Percentiles rank a stretch among this genome's conserved stretches.
Conservation (phyloP, 1,140 invertebrate species). For the Achatina immaculata region DNA sequence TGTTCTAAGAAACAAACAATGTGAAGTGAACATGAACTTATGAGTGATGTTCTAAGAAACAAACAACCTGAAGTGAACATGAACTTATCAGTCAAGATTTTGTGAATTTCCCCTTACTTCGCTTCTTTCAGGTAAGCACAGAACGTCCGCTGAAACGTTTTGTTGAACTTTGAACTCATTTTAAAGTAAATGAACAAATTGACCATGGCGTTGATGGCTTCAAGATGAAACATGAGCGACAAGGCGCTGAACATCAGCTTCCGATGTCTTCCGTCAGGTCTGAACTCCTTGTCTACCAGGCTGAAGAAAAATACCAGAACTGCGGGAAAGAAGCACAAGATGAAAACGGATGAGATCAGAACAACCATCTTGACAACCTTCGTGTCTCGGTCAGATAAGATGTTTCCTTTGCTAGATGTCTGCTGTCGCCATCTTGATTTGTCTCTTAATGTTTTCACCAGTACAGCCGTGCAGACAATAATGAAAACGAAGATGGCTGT, state of each 20-base stretch:
- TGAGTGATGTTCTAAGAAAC: neutral
- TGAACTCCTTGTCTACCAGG: neutral
- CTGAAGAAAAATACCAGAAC: neutral
- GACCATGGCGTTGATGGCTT: neutral
- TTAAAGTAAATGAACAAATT: neutral
- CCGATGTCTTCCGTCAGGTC: neutral
- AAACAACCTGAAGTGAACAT: neutral
- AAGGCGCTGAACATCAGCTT: neutral
- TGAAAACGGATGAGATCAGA: neutral
- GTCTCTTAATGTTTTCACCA: neutral
- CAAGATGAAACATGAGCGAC: neutral
- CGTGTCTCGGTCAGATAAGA: neutral
- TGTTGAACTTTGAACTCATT: neutral
- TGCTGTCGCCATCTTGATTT: neutral
- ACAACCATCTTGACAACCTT: neutral
- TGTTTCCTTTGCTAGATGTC: neutral
- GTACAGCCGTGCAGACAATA: constrained; percentile 6
- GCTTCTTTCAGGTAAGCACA: neutral
- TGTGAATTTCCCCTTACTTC: neutral
- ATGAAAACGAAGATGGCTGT: neutral
- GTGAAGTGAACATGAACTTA: neutral
- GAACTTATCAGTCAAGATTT: neutral
- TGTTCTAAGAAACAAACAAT: neutral
- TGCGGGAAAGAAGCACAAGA: neutral
- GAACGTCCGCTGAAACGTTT: neutral